Evolutionary conservation across 1,140 invertebrate species (phyloP).

Genomic region (Halictus rubicundus): DNA sequence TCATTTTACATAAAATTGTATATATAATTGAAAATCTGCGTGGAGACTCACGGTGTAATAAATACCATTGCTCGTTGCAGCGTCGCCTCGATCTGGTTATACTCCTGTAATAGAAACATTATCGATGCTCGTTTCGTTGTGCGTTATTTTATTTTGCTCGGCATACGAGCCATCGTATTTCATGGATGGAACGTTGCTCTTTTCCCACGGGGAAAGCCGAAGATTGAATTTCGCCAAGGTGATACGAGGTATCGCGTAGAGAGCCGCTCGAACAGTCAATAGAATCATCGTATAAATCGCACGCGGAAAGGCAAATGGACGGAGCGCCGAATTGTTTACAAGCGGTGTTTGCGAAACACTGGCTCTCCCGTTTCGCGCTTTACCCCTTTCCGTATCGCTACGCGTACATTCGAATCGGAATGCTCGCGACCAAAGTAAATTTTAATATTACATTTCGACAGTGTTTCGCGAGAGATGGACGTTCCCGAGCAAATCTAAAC

Average conservation of each 20-base stretch:
- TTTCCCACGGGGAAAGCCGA: constrained; percentile 28
- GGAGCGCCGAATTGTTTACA: constrained; percentile 8
- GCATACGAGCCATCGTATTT: constrained; percentile 4
- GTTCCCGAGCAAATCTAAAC: background rate
- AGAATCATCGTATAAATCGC: constrained; percentile 36
- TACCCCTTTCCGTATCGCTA: background rate
- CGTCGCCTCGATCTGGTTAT: background rate
- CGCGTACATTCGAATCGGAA: background rate
- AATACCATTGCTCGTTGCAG: background rate
- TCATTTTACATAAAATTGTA: too few relatives aligned
- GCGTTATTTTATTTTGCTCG: background rate
- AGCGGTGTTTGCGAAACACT: background rate
- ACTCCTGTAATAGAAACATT: background rate
- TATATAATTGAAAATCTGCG: too few relatives aligned
- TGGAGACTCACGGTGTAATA: too few relatives aligned
- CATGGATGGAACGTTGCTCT: constrained; percentile 6
- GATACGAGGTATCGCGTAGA: constrained; percentile 1
- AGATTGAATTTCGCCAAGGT: constrained; percentile 24
- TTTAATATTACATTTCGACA: background rate
- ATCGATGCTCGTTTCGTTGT: background rate
- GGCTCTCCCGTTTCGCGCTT: background rate
- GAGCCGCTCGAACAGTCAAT: constrained; percentile 22
- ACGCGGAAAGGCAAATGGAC: background rate
- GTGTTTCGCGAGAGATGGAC: too few relatives aligned
- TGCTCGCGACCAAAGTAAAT: background rate